Conservation (phyloP, 2,888 invertebrate genomes). For the Folsomia candida region DNA sequence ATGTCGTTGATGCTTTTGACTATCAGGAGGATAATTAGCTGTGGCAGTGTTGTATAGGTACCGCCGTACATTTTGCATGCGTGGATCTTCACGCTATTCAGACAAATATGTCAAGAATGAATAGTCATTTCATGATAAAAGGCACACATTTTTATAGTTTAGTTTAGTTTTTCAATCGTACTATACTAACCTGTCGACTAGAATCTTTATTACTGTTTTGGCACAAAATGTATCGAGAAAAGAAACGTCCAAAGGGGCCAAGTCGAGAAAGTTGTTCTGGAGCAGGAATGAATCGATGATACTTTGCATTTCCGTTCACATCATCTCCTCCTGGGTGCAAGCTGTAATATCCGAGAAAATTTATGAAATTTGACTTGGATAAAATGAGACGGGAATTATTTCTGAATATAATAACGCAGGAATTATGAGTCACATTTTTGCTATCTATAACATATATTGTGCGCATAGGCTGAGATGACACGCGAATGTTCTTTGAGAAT, state of each 20-base stretch:
- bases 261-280: slow-evolving; percentile 41
- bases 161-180: not conserved
- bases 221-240: slow-evolving; percentile 48
- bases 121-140: not conserved
- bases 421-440: no score
- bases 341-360: slow-evolving; percentile 21
- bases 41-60: slow-evolving; percentile 47
- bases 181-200: slow-evolving; percentile 40
- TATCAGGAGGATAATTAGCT: slow-evolving; percentile 37
- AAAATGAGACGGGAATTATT: no score
- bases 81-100: slow-evolving; percentile 44
- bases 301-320: slow-evolving; percentile 50
- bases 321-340: slow-evolving; percentile 48
- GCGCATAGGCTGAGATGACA: no score
- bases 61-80: slow-evolving; percentile 49
- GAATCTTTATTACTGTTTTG: slow-evolving; percentile 44
- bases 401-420: no score
- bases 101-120: not conserved
- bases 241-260: slow-evolving; percentile 48
- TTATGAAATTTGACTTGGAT: not conserved
- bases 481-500: no score
- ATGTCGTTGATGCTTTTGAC: slow-evolving; percentile 64
- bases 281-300: slow-evolving; percentile 41
- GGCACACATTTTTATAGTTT: not conserved
- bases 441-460: no score